Evolutionary conservation across 2,888 invertebrate genomes (phyloP).

Genomic region (Geophilus truncorum): DNA sequence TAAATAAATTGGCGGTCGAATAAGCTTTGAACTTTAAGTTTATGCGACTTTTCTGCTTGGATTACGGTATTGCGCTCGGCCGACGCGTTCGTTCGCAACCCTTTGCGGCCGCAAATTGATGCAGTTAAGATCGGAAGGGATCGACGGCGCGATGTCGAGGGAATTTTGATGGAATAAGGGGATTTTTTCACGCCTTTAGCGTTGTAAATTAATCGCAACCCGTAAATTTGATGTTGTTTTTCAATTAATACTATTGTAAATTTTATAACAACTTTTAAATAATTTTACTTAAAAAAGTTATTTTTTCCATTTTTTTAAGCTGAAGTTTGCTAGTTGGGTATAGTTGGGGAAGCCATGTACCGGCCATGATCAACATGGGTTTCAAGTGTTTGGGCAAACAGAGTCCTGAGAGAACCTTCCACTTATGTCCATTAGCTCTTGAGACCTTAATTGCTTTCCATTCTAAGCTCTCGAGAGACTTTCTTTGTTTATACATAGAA

Average conservation of each 20-base stretch:
- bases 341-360: neutral
- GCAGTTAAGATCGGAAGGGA: neutral
- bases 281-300: no score
- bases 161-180: neutral
- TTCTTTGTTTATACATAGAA: neutral
- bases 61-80: neutral
- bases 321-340: neutral
- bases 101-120: conserved; percentile 27
- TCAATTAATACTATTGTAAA: no score
- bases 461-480: neutral
- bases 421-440: conserved; percentile 6
- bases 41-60: neutral
- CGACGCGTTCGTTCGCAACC: neutral
- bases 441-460: neutral
- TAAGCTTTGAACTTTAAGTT: neutral
- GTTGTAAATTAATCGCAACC: neutral
- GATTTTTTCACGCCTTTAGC: neutral
- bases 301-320: no score
- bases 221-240: neutral
- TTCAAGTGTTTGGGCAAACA: conserved; percentile 8
- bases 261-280: no score
- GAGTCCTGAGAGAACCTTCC: neutral
- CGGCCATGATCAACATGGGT: neutral
- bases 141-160: neutral
- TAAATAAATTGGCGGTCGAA: neutral